A percentile compares a stretch with the other conserved stretches of the same genome.
These are phyloP conservation scores for Anagyrus pseudococci DNA, from an alignment of 2,888 invertebrate species.

Conservation along the genomic window DNA sequence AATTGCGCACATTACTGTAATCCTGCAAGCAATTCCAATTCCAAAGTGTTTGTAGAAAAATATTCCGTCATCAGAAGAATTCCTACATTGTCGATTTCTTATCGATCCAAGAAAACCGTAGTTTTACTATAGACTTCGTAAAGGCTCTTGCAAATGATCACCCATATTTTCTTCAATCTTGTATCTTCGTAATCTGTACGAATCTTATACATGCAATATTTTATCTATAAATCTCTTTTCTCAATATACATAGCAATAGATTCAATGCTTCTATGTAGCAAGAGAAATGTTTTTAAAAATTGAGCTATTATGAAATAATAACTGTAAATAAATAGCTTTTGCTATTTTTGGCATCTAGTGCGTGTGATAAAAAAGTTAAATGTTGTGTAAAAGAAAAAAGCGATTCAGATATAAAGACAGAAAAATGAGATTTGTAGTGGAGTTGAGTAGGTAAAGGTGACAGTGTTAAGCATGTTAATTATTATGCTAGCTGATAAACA, in stretches of 20 bases:
- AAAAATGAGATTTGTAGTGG: slow-evolving; percentile 9
- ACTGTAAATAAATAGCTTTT: slow-evolving; percentile 30
- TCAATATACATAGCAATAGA: slow-evolving; percentile 13
- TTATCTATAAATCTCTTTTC: slow-evolving; percentile 9
- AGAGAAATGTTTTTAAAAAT: slow-evolving; percentile 9
- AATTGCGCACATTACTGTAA: slow-evolving; percentile 33
- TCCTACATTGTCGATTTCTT: slow-evolving; percentile 8
- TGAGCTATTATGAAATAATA: slow-evolving; percentile 3
- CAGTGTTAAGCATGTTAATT: slow-evolving; percentile 26
- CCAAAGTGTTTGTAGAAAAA: slow-evolving; percentile 30
- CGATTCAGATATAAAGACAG: slow-evolving; percentile 12
- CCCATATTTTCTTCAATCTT: slow-evolving; percentile 11
- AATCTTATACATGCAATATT: slow-evolving; percentile 4
- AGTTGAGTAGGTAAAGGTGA: slow-evolving; percentile 22
- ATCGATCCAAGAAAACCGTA: slow-evolving; percentile 11
- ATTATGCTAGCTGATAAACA: slow-evolving; percentile 25
- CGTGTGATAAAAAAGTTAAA: slow-evolving; percentile 9
- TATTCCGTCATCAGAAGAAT: slow-evolving; percentile 16
- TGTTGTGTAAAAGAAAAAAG: slow-evolving; percentile 1
- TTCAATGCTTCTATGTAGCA: too few relatives aligned
- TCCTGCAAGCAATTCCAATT: slow-evolving; percentile 30
- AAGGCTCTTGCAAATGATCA: slow-evolving; percentile 17
- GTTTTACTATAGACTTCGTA: slow-evolving; percentile 13
- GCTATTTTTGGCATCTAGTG: slow-evolving; percentile 8
- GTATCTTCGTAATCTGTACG: slow-evolving; percentile 13